A percentile compares a stretch with the other conserved stretches of the same genome.
Conservation (phyloP, 2,113 vertebrate species). For the Tupaia chinensis region DNA sequence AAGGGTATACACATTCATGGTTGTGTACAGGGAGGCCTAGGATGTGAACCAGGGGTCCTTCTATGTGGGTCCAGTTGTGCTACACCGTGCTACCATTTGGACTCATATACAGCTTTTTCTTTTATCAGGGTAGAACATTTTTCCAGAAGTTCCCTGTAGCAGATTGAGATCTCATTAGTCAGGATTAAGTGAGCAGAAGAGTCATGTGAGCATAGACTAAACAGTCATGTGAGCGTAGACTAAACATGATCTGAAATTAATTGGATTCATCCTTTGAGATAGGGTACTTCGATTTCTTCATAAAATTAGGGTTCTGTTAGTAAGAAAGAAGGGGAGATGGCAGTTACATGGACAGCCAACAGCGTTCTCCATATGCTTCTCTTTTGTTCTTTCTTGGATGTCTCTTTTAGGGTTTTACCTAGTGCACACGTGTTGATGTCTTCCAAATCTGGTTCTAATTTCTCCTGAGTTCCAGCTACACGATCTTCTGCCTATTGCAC, state of each 20-base stretch:
- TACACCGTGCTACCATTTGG: too few species aligned
- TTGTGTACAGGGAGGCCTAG: too few species aligned
- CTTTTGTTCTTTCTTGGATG: slow-evolving; percentile 1
- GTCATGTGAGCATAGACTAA: neutral
- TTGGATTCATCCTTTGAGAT: neutral
- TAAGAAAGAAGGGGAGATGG: neutral
- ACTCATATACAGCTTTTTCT: neutral
- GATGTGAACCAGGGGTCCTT: too few species aligned
- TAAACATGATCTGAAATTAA: neutral
- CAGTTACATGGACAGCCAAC: neutral
- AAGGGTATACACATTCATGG: too few species aligned
- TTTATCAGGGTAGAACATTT: neutral
- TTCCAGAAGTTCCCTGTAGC: neutral
- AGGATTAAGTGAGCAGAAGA: neutral
- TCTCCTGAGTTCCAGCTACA: neutral
- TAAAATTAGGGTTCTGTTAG: neutral
- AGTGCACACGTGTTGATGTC: neutral
- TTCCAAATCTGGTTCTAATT: slow-evolving; percentile 11
- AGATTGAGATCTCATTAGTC: neutral
- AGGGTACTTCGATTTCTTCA: neutral
- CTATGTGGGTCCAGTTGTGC: too few species aligned
- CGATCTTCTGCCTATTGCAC: neutral
- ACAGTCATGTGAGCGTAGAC: neutral
- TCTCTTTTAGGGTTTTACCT: slow-evolving; percentile 14
- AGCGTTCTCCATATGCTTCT: neutral